Evolutionary conservation across 2,797 vertebrate species (phyloP), one percentile per base, ranked within the genome.

Genomic region (Anguilla pacifica): DNA sequence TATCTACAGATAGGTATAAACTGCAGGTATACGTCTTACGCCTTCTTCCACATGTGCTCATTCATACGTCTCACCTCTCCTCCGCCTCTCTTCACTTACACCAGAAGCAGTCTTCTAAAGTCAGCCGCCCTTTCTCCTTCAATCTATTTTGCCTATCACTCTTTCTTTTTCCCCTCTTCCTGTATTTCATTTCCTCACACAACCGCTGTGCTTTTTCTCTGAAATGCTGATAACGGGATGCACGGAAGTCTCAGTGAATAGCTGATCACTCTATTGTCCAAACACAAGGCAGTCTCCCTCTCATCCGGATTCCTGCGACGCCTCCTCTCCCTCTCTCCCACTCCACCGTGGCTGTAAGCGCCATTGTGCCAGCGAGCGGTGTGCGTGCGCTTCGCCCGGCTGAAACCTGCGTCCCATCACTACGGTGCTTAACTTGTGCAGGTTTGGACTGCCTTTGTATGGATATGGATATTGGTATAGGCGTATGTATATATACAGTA

Each of bases 311-410:
- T 88, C 87, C 83, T 89, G 91, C 93, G 92, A 89, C 72, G 87
- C 84, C 89, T 89, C 93, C 92, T 92, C 89, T 87, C 84, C 88
- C 85, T 92, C 25, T 92, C 92, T 70, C 87, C 0, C 84, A 83
- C 87, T 64, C n/a, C 88, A 90, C 90, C 90, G 86, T 91, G 89
- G 84, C 85, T 85, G 86, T 88, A 91, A 93, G 61, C n/a, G 57
- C 55, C 86, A 79, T 59, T 86, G 51, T 55, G 39, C 79, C 22
- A 4, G 79, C 53, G 57, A 79, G 25, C 31, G 51, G 3, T 2
- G 31, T 15, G 55, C 67, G 7, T 70, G 6, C 25, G 0, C 67
- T 31, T 7, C 10, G 67, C 67, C 67, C n/a, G 0, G 67, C n/a
- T n/a, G 5, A 28, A 70, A 70, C 64, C 64, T 28, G 22, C 25